Evolutionary conservation across 1,140 invertebrate species (phyloP), one percentile per base, ranked within the genome.

Genomic region (Drosophila sp.): DNA sequence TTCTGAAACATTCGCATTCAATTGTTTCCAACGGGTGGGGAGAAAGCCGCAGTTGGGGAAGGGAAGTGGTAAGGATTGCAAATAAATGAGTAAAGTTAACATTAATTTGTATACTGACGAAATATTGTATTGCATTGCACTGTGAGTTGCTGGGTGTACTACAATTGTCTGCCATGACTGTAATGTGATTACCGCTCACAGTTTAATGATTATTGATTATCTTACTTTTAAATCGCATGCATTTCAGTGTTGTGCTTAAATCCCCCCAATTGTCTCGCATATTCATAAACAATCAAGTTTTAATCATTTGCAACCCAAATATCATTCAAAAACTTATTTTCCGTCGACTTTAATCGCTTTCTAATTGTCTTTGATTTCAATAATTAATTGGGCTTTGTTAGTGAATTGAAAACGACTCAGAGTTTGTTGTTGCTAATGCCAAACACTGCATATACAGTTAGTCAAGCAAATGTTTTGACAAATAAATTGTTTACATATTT

Each of bases 61-160:
- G 5, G n/a, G n/a, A 5, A 11, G 29, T 11, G 4, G n/a, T n/a
- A n/a, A n/a, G 21, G 43, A 9, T 8, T 2, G 38, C 48, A 67
- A 72, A 72, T 63, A 72, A 72, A 72, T 72, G 70, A 72, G 70
- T 38, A 43, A 59, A 67, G 63, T 72, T 72, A 59, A 59, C 53
- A 59, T 72, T 67, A 72, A 72, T 72, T 66, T 38, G 54, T 59
- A 59, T 59, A 6, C 18, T 58, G 40, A 32, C 27, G 40, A 21
- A 36, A 29, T 50, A 51, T 41, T 29, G 18, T 48, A 62, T 53
- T 63, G 56, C 27, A 36, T 43, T 40, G 6, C 36, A 43, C 25
- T 27, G 27, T 8, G 16, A 46, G 16, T 4, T 5, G 16, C 16
- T 25, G 34, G 34, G 3, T 27, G 18, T 16, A 46, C 29, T 36